Conservation (phyloP, 2,888 invertebrate genomes). For the Adelognathus sp. region DNA sequence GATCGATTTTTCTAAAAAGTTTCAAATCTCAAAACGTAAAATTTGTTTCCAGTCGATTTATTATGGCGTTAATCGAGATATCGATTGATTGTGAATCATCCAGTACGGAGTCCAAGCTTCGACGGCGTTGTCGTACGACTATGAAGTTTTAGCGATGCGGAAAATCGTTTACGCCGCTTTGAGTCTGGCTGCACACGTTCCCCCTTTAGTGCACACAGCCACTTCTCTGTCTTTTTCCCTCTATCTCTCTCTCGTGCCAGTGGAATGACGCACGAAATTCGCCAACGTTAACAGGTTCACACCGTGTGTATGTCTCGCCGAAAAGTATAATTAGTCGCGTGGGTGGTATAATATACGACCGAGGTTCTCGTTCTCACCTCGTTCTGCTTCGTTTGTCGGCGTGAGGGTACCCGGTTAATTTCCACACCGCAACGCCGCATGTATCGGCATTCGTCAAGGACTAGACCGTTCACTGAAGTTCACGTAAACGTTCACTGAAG, state of each 20-base stretch:
- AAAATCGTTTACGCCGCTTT: constrained; percentile 64
- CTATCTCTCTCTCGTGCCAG: background rate
- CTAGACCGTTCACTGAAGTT: background rate
- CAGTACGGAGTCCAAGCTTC: background rate
- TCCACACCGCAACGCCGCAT: constrained; percentile 15
- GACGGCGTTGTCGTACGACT: constrained; percentile 33
- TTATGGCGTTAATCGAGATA: background rate
- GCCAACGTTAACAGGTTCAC: background rate
- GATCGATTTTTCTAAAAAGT: background rate
- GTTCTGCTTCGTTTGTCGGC: constrained; percentile 47
- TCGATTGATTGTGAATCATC: background rate
- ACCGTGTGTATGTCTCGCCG: background rate
- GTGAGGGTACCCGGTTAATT: constrained; percentile 24
- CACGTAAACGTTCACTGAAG: too few species aligned
- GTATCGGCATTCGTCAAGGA: background rate
- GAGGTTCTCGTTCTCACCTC: constrained; percentile 13
- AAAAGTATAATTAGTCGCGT: constrained; percentile 42
- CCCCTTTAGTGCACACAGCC: background rate
- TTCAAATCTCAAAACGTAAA: background rate
- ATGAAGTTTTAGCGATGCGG: constrained; percentile 62
- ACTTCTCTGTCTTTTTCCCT: too few species aligned
- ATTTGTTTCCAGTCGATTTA: background rate
- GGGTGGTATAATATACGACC: background rate
- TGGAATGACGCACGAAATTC: constrained; percentile 17
- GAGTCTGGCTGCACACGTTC: background rate